Evolutionary conservation across 2,888 invertebrate species (phyloP).

Genomic region (Erebia epiphron): DNA sequence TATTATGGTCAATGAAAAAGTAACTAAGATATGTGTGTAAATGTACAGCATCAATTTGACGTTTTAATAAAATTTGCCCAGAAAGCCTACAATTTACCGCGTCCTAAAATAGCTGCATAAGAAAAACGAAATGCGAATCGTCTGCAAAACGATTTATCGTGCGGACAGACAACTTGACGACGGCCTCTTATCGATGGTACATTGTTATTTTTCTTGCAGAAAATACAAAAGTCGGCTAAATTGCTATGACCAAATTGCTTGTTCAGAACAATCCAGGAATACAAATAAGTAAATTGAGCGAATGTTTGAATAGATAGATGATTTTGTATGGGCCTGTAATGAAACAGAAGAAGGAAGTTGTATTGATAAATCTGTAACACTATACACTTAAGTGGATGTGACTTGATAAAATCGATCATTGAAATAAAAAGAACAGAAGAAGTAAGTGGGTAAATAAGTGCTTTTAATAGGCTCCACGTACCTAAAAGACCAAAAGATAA

Average conservation of each 20-base stretch:
- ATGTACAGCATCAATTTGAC: neutral
- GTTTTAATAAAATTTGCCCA: neutral
- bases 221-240: slow-evolving; percentile 71
- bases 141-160: slow-evolving; percentile 70
- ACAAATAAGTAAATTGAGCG: slow-evolving; percentile 30
- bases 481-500: no score
- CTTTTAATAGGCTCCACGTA: no score
- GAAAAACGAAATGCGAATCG: slow-evolving; percentile 67
- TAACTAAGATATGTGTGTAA: neutral
- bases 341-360: neutral
- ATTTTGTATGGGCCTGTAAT: neutral
- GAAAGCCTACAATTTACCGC: slow-evolving; percentile 9
- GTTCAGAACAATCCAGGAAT: slow-evolving; percentile 31
- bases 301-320: slow-evolving; percentile 10
- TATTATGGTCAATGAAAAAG: no score
- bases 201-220: slow-evolving; percentile 72
- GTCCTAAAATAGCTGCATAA: slow-evolving; percentile 45
- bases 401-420: no score
- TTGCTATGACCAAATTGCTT: slow-evolving; percentile 59
- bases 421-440: neutral
- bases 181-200: slow-evolving; percentile 75
- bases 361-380: neutral
- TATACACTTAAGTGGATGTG: neutral
- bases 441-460: no score
- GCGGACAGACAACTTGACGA: slow-evolving; percentile 72